Conservation (phyloP, 2,797 vertebrate genomes). For the Lepilemur septentrionalis region DNA sequence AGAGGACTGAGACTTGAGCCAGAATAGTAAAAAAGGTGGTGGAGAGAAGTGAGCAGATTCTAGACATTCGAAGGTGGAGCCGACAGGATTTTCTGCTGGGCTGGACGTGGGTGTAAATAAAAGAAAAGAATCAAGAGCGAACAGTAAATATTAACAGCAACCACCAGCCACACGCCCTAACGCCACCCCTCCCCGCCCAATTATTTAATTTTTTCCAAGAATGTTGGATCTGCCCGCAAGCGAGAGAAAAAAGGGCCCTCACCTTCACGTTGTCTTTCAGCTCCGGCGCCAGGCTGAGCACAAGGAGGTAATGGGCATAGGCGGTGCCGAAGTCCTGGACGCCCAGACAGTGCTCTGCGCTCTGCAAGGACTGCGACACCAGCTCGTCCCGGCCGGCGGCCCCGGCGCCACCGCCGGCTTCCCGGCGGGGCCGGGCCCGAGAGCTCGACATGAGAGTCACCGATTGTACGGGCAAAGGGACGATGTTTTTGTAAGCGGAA, state of each 20-base stretch:
- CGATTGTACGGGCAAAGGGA: too few species aligned
- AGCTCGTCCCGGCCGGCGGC: constrained; percentile 90
- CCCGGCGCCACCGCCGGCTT: constrained; percentile 80
- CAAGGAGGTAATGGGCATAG: constrained; percentile 96
- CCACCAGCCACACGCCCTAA: background rate
- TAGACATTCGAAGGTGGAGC: background rate
- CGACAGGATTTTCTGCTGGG: background rate
- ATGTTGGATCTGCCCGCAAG: background rate
- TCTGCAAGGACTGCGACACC: constrained; percentile 93
- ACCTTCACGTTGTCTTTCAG: constrained; percentile 92
- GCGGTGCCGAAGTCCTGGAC: constrained; percentile 96
- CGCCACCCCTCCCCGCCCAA: too few species aligned
- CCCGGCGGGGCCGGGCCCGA: constrained; percentile 27
- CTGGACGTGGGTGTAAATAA: background rate
- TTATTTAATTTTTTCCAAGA: background rate
- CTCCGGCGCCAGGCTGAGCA: constrained; percentile 93
- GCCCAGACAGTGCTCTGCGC: constrained; percentile 93
- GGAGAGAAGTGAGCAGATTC: background rate
- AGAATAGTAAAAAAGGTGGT: background rate
- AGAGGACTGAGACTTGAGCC: background rate
- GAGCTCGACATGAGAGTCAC: constrained; percentile 48
- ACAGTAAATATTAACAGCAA: background rate
- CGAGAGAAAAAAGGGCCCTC: constrained; percentile 39
- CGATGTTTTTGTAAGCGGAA: background rate
- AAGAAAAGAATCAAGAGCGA: background rate